Percentiles rank a stretch among this genome's conserved stretches.
Conservation (phyloP, 2,888 invertebrate species). For the Chrysolina haemoptera region DNA sequence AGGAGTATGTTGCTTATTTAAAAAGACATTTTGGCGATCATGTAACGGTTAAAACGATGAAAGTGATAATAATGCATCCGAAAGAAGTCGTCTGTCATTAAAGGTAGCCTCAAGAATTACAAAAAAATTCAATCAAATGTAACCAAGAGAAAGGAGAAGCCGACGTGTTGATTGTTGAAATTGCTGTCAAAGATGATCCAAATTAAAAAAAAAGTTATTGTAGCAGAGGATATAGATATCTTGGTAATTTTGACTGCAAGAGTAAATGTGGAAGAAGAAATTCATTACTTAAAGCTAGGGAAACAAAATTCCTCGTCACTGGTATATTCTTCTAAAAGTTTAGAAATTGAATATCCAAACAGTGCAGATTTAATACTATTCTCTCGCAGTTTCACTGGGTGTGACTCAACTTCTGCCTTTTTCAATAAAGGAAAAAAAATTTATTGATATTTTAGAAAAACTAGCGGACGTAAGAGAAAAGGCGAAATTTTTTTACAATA, state of each 20-base stretch:
- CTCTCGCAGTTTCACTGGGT: constrained; percentile 17
- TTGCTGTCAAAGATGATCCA: background rate
- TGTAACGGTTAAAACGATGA: background rate
- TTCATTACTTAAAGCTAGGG: constrained; percentile 2
- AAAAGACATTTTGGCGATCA: background rate
- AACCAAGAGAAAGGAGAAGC: constrained; percentile 11
- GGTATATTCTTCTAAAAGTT: constrained; percentile 11
- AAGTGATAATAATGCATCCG: background rate
- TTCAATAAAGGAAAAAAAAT: constrained; percentile 28
- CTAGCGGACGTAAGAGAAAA: background rate
- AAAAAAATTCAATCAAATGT: constrained; percentile 3
- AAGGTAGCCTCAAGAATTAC: constrained; percentile 1
- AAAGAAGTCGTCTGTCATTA: background rate
- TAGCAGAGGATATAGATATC: constrained; percentile 17
- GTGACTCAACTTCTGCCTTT: constrained; percentile 25
- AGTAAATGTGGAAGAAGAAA: constrained; percentile 7
- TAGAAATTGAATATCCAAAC: constrained; percentile 6
- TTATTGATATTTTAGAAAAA: constrained; percentile 25
- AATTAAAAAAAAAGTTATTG: background rate
- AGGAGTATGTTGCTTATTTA: background rate
- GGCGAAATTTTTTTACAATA: constrained; percentile 7
- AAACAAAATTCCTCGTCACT: background rate
- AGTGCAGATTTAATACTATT: constrained; percentile 8
- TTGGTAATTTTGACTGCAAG: constrained; percentile 10
- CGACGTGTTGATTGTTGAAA: background rate